Evolutionary conservation across 2,797 vertebrate species (phyloP), one percentile per base, ranked within the genome.

Genomic region (Hemitrygon akajei): DNA sequence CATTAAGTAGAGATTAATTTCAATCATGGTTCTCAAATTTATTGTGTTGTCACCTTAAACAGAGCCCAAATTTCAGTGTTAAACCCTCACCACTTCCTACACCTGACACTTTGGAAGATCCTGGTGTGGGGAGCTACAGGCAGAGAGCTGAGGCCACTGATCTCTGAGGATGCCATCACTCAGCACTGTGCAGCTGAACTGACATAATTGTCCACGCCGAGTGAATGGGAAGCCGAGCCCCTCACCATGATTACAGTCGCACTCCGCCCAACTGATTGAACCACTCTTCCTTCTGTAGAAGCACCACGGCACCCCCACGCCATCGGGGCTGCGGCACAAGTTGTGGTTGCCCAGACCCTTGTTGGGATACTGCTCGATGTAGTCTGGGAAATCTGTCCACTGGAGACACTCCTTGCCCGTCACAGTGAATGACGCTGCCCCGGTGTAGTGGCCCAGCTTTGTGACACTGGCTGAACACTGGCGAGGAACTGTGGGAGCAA

Each of bases 311-410:
- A 96, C 97, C 34, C 95, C 95, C 94, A 97, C 98, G 0, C 98
- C 97, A 0, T 99, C 98, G 0, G 98, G 98, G 96, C 98, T 98
- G 95, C 98, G 97, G 96, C 98, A 99, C 96, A 97, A 97, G 95
- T 96, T 98, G 96, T 99, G 98, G 95, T 97, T 97, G 1, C 98
- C 98, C 93, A 99, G 95, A 34, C 98, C 98, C 37, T 97, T 96
- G 37, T 97, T 97, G 11, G 98, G 98, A 94, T 98, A 98, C 96
- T 98, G 98, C 96, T 97, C 97, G 9, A 98, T 96, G 0, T 98
- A 99, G 95, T 99, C 98, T 0, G 98, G 98, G 94, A 98, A 99
- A 94, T 98, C 97, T 0, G 97, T 96, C 98, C 98, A 99, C 94
- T 95, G 98, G 95, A 98, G 97, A 82, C 94, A 98, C 95, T 95